A percentile compares a stretch with the other conserved stretches of the same genome.
Conservation (phyloP, 2,113 vertebrate genomes). For the Urocitellus parryii region DNA sequence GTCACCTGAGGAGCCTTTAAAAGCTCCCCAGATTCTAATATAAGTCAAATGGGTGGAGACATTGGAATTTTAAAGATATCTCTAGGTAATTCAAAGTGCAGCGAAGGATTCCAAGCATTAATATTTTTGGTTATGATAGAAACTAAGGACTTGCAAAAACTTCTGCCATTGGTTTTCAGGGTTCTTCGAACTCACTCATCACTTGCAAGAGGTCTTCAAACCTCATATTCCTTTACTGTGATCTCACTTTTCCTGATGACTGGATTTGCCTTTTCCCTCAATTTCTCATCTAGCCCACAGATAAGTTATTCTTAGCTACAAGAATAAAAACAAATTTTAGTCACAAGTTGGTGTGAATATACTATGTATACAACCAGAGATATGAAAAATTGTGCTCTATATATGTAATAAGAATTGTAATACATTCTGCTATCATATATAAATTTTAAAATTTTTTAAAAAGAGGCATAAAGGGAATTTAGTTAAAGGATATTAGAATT, state of each 20-base stretch:
- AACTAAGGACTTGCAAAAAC: neutral
- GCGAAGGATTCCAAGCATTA: neutral
- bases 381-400: too few relatives aligned
- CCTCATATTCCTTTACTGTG: conserved; percentile 13
- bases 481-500: conserved; percentile 2
- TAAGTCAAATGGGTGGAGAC: neutral
- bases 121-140: conserved; percentile 1
- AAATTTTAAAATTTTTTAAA: too few relatives aligned
- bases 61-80: neutral
- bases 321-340: conserved; percentile 35
- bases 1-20: neutral
- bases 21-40: neutral
- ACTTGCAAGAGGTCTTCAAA: conserved; percentile 27
- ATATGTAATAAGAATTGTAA: too few relatives aligned
- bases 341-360: too few relatives aligned
- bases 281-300: neutral
- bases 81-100: conserved; percentile 16
- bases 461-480: neutral
- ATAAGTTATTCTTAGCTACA: conserved; percentile 15
- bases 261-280: conserved; percentile 40
- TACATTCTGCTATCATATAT: too few relatives aligned
- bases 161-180: neutral
- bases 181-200: neutral
- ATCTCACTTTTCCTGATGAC: conserved; percentile 17
- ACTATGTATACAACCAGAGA: too few relatives aligned